Conservation (phyloP, 2,888 invertebrate genomes). For the Acanthosepion pharaonis region DNA sequence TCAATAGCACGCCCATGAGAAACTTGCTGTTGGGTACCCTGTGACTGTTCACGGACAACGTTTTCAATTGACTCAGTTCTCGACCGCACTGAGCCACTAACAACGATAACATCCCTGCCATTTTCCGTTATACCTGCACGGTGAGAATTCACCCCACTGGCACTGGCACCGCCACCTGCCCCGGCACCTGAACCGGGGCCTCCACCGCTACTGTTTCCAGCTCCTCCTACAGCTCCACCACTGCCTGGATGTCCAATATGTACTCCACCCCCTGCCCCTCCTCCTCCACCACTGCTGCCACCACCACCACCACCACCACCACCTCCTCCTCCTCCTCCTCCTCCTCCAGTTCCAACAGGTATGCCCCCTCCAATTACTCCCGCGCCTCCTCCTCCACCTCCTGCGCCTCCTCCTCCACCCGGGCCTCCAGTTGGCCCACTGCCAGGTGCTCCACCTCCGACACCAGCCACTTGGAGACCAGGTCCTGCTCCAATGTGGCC, state of each 20-base stretch:
- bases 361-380: slow-evolving; percentile 4
- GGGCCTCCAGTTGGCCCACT: not conserved
- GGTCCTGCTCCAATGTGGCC: not conserved
- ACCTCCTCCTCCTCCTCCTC: not conserved
- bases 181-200: slow-evolving; percentile 48
- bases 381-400: slow-evolving; percentile 37
- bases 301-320: not conserved
- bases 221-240: slow-evolving; percentile 5
- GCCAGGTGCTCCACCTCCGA: not conserved
- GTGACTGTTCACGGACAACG: slow-evolving; percentile 77
- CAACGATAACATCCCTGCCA: slow-evolving; percentile 63
- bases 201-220: not conserved
- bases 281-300: not conserved
- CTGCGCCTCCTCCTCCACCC: not conserved
- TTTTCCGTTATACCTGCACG: slow-evolving; percentile 52
- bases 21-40: slow-evolving; percentile 84
- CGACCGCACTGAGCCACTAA: slow-evolving; percentile 86
- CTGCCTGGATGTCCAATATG: not conserved
- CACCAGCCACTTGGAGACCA: not conserved
- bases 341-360: not conserved
- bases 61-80: slow-evolving; percentile 86
- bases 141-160: slow-evolving; percentile 49
- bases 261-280: not conserved
- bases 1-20: slow-evolving; percentile 81
- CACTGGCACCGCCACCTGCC: slow-evolving; percentile 49